Evolutionary conservation across 2,797 vertebrate genomes (phyloP), one percentile per base, ranked within the genome.

Genomic region (Bradypodion ventrale): DNA sequence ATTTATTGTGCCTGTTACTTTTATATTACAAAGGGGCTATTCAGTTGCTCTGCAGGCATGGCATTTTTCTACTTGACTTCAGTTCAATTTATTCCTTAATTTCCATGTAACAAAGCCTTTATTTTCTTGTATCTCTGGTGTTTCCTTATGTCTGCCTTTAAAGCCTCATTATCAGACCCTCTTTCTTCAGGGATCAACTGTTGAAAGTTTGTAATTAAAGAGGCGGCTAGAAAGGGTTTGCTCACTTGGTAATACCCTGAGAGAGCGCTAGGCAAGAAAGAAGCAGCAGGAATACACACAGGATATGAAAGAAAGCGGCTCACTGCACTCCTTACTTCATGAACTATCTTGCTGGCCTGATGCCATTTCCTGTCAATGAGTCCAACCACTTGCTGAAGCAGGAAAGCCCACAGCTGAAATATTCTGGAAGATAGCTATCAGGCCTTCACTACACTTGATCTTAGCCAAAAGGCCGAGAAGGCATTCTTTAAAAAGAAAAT

Each of bases 1-100:
- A 91, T 90, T 89, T 88, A 88, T 87, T 32, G 52, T 0, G 29
- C 88, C 83, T 23, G 59, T 72, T 69, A 27, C 84, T 23, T 52
- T 72, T 69, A 27, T 40, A 2, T 80, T 66, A 77, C 29, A 87
- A 86, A 84, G 87, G 66, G 52, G 37, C 25, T 23, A 40, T 0
- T 6, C 70, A 75, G 12, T 77, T 59, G 70, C 85, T 88, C 89
- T 79, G 12, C 82, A 68, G 82, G 87, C 15, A 0, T 9, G 65
- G 79, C 52, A 16, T 70, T 77, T 79, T 80, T 69, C 87, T 65
- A 23, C 76, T 8, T 1, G n/a, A 79, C 60, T 88, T 49, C 44
- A 2, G 69, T 81, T 70, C 65, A 3, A 29, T 37, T 62, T 86
- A 21, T 12, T 78, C 60, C 83, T 80, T 40, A 46, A 21, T 81